Evolutionary conservation across 2,113 vertebrate genomes (phyloP).

Genomic region (Salminus brasiliensis): DNA sequence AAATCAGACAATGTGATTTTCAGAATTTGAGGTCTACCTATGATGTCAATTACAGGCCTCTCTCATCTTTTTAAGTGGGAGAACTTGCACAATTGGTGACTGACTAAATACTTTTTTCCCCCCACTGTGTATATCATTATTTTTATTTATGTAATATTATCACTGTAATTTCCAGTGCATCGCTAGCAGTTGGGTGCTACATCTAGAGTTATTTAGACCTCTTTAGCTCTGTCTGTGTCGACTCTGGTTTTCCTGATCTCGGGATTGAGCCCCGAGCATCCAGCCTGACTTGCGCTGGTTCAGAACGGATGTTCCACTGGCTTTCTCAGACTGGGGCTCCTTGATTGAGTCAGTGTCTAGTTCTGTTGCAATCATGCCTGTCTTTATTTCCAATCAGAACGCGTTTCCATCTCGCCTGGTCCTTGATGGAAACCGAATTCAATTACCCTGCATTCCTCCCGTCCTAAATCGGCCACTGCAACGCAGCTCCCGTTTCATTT

Average conservation of each 20-base stretch:
- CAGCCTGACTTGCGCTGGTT: background rate
- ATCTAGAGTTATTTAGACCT: too few species aligned
- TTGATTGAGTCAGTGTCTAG: constrained; percentile 17
- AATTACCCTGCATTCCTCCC: constrained; percentile 39
- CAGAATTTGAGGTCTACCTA: too few species aligned
- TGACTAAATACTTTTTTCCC: too few species aligned
- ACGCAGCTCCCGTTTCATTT: constrained; percentile 6
- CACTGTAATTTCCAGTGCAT: too few species aligned
- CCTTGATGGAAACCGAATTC: constrained; percentile 19
- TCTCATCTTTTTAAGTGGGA: too few species aligned
- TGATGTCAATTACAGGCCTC: too few species aligned
- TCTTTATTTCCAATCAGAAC: constrained; percentile 46
- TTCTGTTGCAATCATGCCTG: constrained; percentile 41
- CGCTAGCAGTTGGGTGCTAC: too few species aligned
- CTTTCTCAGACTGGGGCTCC: background rate
- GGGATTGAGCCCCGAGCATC: background rate
- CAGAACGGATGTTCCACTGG: background rate
- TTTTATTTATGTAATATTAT: too few species aligned
- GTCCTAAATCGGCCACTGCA: constrained; percentile 16
- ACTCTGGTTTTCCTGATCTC: background rate
- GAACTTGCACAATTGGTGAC: too few species aligned
- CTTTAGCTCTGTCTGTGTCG: background rate
- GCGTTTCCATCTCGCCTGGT: constrained; percentile 4
- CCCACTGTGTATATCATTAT: too few species aligned
- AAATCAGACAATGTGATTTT: too few species aligned